Conservation (phyloP, 2,888 invertebrate genomes). For the Caenorhabditis plicata region DNA sequence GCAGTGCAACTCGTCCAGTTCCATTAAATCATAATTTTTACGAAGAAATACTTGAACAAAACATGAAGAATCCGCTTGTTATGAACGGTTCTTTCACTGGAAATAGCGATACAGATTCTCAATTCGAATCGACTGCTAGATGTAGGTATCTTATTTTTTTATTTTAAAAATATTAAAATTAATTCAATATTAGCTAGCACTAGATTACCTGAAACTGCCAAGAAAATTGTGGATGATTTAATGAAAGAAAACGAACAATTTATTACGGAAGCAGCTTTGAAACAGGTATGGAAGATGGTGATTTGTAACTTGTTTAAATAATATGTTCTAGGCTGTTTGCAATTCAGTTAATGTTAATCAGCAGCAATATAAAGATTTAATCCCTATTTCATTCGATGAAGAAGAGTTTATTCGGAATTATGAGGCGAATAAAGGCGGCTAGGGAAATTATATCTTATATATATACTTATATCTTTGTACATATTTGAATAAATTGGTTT, state of each 20-base stretch:
- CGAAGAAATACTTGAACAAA: constrained; percentile 10
- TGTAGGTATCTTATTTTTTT: no score
- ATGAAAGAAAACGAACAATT: constrained; percentile 12
- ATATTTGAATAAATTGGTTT: not conserved
- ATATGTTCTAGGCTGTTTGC: constrained; percentile 2
- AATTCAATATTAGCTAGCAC: not conserved
- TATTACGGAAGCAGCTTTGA: constrained; percentile 21
- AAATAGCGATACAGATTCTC: not conserved
- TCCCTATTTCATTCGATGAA: constrained; percentile 28
- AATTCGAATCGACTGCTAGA: not conserved
- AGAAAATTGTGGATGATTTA: constrained; percentile 16
- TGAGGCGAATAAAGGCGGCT: no score
- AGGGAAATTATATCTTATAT: not conserved
- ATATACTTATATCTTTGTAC: not conserved
- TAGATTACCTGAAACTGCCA: not conserved
- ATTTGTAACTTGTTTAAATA: not conserved
- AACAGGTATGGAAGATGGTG: not conserved
- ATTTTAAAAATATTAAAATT: no score
- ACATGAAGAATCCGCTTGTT: not conserved
- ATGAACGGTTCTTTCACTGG: no score
- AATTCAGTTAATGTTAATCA: constrained; percentile 9
- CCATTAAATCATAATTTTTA: constrained; percentile 22
- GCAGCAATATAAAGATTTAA: constrained; percentile 14
- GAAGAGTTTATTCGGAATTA: constrained; percentile 19
- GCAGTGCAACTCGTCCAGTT: no score